A percentile compares a stretch with the other conserved stretches of the same genome.
Conservation (phyloP, 2,113 vertebrate species). For the Odobenus rosmarus region DNA sequence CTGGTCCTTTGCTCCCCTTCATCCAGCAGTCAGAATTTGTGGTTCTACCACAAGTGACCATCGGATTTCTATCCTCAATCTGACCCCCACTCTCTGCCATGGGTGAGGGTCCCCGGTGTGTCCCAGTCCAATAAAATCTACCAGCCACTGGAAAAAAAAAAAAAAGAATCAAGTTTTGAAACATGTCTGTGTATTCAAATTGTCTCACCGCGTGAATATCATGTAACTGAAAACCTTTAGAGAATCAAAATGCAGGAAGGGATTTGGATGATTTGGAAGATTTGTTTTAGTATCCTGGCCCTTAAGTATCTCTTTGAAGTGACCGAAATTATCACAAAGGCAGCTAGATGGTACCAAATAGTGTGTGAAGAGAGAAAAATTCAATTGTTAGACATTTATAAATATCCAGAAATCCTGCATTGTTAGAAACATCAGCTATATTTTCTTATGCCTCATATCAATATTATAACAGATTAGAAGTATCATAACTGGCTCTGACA, state of each 20-base stretch:
- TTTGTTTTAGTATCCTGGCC: background rate
- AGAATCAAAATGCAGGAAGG: conserved; percentile 6
- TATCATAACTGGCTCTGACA: background rate
- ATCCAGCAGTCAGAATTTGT: conserved; percentile 91
- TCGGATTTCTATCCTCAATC: conserved; percentile 14
- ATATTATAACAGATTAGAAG: background rate
- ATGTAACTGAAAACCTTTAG: background rate
- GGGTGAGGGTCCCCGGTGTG: background rate
- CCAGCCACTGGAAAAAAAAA: background rate
- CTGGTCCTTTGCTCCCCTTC: conserved; percentile 89
- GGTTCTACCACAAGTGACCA: conserved; percentile 91
- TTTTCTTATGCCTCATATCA: background rate
- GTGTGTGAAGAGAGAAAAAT: background rate
- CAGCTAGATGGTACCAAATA: background rate
- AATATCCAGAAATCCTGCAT: conserved; percentile 1
- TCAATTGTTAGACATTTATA: background rate
- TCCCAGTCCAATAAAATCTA: conserved; percentile 74
- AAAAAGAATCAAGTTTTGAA: background rate
- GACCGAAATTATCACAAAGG: conserved; percentile 1
- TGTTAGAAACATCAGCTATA: conserved; percentile 28
- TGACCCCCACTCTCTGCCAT: background rate
- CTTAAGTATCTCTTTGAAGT: conserved; percentile 23
- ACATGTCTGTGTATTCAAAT: background rate
- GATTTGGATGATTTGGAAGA: background rate
- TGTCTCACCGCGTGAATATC: background rate